Conservation (phyloP, 2,797 vertebrate species). For the Salmo trutta region DNA sequence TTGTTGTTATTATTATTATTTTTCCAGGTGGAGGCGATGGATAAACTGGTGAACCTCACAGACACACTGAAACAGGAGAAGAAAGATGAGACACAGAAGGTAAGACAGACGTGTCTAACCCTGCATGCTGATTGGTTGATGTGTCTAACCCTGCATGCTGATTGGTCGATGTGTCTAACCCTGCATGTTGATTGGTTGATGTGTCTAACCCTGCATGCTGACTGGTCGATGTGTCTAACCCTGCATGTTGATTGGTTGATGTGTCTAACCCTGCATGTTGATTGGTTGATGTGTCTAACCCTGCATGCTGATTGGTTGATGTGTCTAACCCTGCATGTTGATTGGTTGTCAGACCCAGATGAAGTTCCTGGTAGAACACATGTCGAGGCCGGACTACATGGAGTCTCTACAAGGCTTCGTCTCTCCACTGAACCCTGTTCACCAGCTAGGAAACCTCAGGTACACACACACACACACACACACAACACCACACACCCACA, state of each 20-base stretch:
- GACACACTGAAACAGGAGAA: slow-evolving; percentile 82
- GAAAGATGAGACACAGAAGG: slow-evolving; percentile 80
- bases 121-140: too few relatives aligned
- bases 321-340: too few relatives aligned
- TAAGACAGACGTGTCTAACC: slow-evolving; percentile 25
- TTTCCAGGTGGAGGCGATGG: slow-evolving; percentile 79
- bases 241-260: too few relatives aligned
- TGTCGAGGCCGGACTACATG: slow-evolving; percentile 82
- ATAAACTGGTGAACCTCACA: slow-evolving; percentile 81
- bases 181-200: too few relatives aligned
- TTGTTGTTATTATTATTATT: too few relatives aligned
- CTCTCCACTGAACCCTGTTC: slow-evolving; percentile 79
- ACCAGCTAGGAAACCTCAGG: slow-evolving; percentile 79
- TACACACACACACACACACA: slow-evolving; percentile 34
- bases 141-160: too few relatives aligned
- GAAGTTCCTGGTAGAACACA: slow-evolving; percentile 83
- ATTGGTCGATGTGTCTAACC: too few relatives aligned
- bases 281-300: slow-evolving; percentile 12
- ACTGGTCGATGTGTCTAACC: too few relatives aligned
- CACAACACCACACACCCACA: neutral
- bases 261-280: neutral
- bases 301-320: neutral
- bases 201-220: too few relatives aligned
- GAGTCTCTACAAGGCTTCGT: slow-evolving; percentile 80
- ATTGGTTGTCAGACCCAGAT: slow-evolving; percentile 73